phyloP scores from a whole-genome alignment of 1,140 invertebrate species.

The Procambarus clarkii region DNA sequence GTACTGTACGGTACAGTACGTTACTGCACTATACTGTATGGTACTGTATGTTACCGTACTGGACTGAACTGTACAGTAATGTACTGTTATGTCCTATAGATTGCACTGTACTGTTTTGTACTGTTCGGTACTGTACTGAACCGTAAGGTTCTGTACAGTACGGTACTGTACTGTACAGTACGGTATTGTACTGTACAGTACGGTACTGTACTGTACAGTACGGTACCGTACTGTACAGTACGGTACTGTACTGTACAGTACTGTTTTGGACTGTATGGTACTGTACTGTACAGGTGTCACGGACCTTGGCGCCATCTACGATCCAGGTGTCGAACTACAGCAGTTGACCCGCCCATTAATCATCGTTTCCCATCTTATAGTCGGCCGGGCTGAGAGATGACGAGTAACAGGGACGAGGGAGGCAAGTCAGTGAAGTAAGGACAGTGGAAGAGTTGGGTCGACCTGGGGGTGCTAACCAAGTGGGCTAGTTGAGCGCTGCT shows the following conservation, averaged over 20 bases:
- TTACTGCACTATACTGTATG: conserved; percentile 23
- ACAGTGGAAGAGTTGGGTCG: no score
- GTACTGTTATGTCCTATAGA: conserved; percentile 59
- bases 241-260: conserved; percentile 27
- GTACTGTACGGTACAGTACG: conserved; percentile 58
- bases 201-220: conserved; percentile 58
- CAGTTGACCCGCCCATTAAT: no score
- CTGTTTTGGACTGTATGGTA: conserved; percentile 18
- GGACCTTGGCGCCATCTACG: not conserved
- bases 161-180: conserved; percentile 68
- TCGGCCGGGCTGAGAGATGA: no score
- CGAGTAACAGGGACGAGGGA: no score
- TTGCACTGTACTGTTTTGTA: conserved; percentile 63
- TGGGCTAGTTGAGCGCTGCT: no score
- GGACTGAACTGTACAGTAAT: conserved; percentile 63
- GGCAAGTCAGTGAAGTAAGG: no score
- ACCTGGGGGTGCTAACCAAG: no score
- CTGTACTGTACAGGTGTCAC: conserved; percentile 72
- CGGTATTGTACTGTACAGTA: conserved; percentile 29
- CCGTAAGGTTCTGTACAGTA: conserved; percentile 70
- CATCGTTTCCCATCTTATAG: no score
- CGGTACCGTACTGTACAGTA: conserved; percentile 69
- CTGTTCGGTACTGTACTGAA: conserved; percentile 53
- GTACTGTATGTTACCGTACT: conserved; percentile 35
- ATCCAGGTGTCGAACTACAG: no score